Evolutionary conservation across 2,113 vertebrate species (phyloP).

Genomic region (Bagarius yarrelli): DNA sequence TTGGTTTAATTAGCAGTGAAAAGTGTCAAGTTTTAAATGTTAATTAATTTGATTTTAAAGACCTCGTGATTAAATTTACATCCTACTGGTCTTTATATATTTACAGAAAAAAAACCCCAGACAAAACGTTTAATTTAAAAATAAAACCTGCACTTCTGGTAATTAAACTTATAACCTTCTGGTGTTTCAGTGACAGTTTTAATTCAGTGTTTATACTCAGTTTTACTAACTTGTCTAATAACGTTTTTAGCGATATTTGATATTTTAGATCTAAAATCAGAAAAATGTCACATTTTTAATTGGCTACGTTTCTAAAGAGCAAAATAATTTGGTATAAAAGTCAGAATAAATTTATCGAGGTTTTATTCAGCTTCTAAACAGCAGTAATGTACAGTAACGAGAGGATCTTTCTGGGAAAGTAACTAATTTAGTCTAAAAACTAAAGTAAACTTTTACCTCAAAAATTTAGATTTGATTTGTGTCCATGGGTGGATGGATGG

Average conservation of each 20-base stretch:
- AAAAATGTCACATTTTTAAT: neutral
- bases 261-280: neutral
- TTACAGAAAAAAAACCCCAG: neutral
- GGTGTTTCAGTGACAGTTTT: neutral
- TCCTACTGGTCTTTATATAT: neutral
- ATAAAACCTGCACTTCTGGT: neutral
- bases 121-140: neutral
- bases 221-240: neutral
- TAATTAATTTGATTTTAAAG: no score
- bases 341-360: neutral
- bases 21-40: neutral
- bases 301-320: neutral
- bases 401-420: neutral
- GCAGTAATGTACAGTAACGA: neutral
- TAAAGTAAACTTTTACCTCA: neutral
- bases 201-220: neutral
- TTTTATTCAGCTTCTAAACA: neutral
- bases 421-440: neutral
- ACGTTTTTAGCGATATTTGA: neutral
- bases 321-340: neutral
- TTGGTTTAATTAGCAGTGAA: neutral
- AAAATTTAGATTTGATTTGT: neutral
- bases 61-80: neutral
- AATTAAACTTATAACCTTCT: neutral
- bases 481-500: no score